Base-by-base conservation (phyloP, 2,888 invertebrate genomes). In the Sesia apiformis region DNA sequence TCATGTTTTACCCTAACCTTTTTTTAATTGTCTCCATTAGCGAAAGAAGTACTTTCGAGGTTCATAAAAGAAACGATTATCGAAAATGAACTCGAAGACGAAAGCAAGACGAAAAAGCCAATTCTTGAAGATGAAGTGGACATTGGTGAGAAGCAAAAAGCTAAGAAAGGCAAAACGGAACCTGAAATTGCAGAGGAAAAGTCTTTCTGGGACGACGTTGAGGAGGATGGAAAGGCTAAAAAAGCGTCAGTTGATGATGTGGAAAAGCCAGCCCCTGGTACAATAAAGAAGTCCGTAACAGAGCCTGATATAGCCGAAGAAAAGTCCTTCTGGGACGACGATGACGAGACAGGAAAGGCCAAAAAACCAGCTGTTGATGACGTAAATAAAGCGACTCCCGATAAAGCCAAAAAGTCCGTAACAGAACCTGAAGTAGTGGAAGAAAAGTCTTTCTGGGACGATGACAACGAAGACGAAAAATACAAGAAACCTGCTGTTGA, bases 1-100 rank as follows among this genome's bases (percentile, higher is more conserved):
- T 64, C 67, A 66, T 70, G 57, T 75, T 70, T 75, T 72, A 72
- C 66, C 72, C 64, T 74, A 69, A 72, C 68, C 69, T 72, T 68
- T 71, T 74, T 72, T 74, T 75, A 76, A 70, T 76, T 79, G 70
- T 76, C 67, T 78, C 74, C 61, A 76, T 77, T 88, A 90, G 90
- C 90, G 58, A 88, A 77, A 80, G 90, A 90, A 85, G 81, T 90
- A 70, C 87, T 84, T 78, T 81, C 87, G 70, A 84, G 82, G 65
- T 78, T 89, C 66, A 81, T 76, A 66, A 89, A 81, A 66, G 88
- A 91, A 79, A 72, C 83, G 50, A 74, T 84, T 59, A 67, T 84
- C 63, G 90, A 91, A 76, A 86, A 82, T 65, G 80, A 91, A 60
- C 71, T 91, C 53, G 88, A 91, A 61, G 90, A 80, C 39, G 77